Evolutionary conservation across 2,888 invertebrate species (phyloP), one percentile per base, ranked within the genome.

Genomic region (Macaria notata): DNA sequence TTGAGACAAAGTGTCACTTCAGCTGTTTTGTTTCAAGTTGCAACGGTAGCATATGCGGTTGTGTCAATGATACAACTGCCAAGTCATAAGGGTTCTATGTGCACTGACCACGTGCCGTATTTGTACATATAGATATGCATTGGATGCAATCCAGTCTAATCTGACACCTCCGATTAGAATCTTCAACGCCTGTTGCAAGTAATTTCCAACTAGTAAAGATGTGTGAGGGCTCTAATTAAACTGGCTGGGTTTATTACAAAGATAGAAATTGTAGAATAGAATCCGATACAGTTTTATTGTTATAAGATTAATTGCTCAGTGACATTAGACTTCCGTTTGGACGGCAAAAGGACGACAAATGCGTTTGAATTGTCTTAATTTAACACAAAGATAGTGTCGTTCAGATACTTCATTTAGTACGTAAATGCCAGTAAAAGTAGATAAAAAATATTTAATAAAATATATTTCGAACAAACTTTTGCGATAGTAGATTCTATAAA

Each of bases 81-180:
- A 85, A 85, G 78, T 78, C 72, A 66, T 72, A 72, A 64, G 69
- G 57, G 62, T 64, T 65, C 54, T 60, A 60, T 78, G 71, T 65
- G 56, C 76, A 78, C 80, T 55, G 62, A 84, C 84, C 86, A 86
- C 83, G 85, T 84, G 86, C 69, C 72, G 45, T 70, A 73, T 70
- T 53, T 79, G 73, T 79, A 75, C 46, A 53, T 75, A 58, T 69
- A 64, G 62, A 60, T 44, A 41, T 49, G 53, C 42, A 58, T 31
- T 30, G 31, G 54, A 61, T 61, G 46, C 52, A 63, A 49, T 58
- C 79, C 79, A 79, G 58, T 68, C 55, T 76, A 74, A 59, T 54
- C 42, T 64, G 81, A 73, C 55, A 76, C 56, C 36, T 64, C 38
- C 57, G 65, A 68, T 67, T 69, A 61, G 41, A 41, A 65, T 55